Conservation (phyloP, 2,113 vertebrate genomes). For the Heptranchias perlo region DNA sequence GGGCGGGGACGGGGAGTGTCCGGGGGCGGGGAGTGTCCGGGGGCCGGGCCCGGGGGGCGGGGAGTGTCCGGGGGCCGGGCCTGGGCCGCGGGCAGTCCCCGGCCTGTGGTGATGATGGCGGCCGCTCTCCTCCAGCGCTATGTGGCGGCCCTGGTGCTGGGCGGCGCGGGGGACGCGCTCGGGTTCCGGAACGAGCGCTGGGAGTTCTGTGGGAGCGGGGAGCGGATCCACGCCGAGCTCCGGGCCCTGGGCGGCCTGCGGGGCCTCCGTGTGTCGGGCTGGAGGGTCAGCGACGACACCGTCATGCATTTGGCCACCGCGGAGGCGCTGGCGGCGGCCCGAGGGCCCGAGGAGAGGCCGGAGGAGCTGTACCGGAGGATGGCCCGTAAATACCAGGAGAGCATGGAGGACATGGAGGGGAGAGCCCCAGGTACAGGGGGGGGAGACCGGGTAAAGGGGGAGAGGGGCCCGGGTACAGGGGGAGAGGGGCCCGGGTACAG, state of each 20-base stretch:
- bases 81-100: too few relatives aligned
- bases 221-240: conserved; percentile 61
- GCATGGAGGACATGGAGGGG: conserved; percentile 67
- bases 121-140: conserved; percentile 54
- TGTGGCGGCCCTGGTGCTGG: conserved; percentile 65
- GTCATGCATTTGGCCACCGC: conserved; percentile 78
- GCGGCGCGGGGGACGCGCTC: conserved; percentile 64
- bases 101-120: too few relatives aligned
- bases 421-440: conserved; percentile 63
- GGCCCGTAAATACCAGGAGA: conserved; percentile 64
- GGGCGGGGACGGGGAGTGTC: too few relatives aligned
- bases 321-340: conserved; percentile 58
- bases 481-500: too few relatives aligned
- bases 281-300: conserved; percentile 70
- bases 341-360: conserved; percentile 42
- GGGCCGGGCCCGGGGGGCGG: too few relatives aligned
- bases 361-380: conserved; percentile 54
- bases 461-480: too few relatives aligned
- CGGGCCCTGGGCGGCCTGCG: conserved; percentile 57
- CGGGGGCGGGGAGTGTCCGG: too few relatives aligned
- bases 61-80: too few relatives aligned
- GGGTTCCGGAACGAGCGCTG: conserved; percentile 57
- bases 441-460: background rate
- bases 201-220: conserved; percentile 60
- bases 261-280: conserved; percentile 49